Percentiles rank a stretch among this genome's conserved stretches.
phyloP scores from a whole-genome alignment of 2,888 invertebrate species.

The Drosophila villosipedis region DNA sequence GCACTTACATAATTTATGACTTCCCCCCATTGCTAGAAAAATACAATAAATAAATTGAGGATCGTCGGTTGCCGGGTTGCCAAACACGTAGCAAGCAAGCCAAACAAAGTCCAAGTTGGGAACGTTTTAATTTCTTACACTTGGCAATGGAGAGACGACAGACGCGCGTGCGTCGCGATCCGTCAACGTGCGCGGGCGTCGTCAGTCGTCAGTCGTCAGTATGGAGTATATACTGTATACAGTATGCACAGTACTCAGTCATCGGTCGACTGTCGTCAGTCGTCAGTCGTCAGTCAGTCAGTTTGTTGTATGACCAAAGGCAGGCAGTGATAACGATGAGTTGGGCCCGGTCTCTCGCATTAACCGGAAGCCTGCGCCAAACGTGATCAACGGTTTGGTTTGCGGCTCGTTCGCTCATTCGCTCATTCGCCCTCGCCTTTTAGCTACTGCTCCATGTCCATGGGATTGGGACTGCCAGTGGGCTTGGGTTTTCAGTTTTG shows the following conservation, averaged over 20 bases:
- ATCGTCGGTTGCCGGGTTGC: conserved; percentile 75
- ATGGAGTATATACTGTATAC: conserved; percentile 4
- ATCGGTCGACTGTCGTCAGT: conserved; percentile 29
- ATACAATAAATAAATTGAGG: conserved; percentile 81
- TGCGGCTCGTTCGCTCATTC: conserved; percentile 78
- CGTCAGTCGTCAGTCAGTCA: conserved; percentile 29
- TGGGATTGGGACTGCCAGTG: conserved; percentile 47
- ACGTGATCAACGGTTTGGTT: conserved; percentile 83
- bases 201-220: conserved; percentile 6
- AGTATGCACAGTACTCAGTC: conserved; percentile 24
- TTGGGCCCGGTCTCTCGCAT: conserved; percentile 60
- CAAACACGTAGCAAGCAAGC: conserved; percentile 76
- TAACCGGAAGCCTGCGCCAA: conserved; percentile 85
- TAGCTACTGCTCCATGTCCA: conserved; percentile 63
- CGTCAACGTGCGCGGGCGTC: conserved; percentile 79
- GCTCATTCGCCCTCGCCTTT: conserved; percentile 46
- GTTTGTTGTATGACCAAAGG: conserved; percentile 61
- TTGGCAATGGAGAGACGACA: conserved; percentile 61
- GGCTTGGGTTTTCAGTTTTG: conserved; percentile 14
- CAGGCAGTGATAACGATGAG: conserved; percentile 63
- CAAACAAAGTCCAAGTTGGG: conserved; percentile 80
- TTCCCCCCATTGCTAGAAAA: conserved; percentile 73
- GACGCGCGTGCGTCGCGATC: conserved; percentile 78
- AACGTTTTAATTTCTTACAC: conserved; percentile 81
- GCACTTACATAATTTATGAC: conserved; percentile 79